Conservation (phyloP, 2,797 vertebrate genomes). For the Novumbra hubbsi region DNA sequence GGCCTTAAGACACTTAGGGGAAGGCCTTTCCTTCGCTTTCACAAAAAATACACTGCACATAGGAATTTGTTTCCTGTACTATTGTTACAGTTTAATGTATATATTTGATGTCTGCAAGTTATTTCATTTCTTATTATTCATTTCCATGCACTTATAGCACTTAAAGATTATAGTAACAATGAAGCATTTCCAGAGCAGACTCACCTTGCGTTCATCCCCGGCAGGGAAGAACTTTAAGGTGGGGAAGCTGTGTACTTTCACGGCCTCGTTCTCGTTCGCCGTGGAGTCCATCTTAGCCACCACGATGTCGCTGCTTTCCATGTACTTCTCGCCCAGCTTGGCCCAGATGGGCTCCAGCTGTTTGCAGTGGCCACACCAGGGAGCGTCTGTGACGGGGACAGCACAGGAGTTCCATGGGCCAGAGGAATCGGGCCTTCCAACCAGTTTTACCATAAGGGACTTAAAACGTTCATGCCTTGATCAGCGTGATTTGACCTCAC, state of each 20-base stretch:
- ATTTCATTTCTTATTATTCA: too few species aligned
- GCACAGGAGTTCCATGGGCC: neutral
- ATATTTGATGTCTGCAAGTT: too few species aligned
- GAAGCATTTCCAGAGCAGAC: slow-evolving; percentile 10
- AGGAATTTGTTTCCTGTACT: too few species aligned
- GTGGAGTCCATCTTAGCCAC: slow-evolving; percentile 98
- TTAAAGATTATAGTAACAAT: too few species aligned
- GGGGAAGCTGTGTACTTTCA: slow-evolving; percentile 98
- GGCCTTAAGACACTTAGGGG: too few species aligned
- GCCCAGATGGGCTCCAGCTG: slow-evolving; percentile 97
- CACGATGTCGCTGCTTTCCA: slow-evolving; percentile 77
- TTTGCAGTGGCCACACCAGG: slow-evolving; percentile 99
- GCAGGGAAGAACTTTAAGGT: slow-evolving; percentile 97
- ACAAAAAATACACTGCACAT: too few species aligned
- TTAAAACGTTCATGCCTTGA: neutral
- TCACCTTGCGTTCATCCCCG: slow-evolving; percentile 81
- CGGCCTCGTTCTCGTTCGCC: slow-evolving; percentile 90
- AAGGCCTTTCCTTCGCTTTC: too few species aligned
- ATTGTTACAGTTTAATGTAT: too few species aligned
- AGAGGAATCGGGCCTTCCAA: neutral
- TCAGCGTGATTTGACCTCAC: neutral
- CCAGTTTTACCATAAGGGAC: neutral
- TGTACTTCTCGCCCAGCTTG: slow-evolving; percentile 90
- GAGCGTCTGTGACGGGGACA: slow-evolving; percentile 37
- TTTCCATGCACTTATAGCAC: too few species aligned